phyloP scores from a whole-genome alignment of 2,888 invertebrate genomes.

The Coecobrya sp. region DNA sequence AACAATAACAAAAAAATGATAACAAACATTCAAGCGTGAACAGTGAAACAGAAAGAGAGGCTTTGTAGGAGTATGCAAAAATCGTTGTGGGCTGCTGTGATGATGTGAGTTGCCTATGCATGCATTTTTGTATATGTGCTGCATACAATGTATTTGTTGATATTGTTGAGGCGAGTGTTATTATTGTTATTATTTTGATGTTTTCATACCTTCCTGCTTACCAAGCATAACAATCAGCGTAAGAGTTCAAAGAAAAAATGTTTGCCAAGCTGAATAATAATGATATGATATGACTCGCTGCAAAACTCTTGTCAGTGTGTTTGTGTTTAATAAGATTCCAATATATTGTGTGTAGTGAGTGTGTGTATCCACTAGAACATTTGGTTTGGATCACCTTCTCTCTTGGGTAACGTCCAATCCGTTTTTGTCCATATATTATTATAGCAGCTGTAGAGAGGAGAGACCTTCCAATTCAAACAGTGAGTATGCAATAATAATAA shows the following conservation, averaged over 20 bases:
- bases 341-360: neutral
- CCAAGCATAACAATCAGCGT: slow-evolving; percentile 44
- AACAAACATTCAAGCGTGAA: slow-evolving; percentile 17
- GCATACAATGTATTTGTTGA: slow-evolving; percentile 1
- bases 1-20: slow-evolving; percentile 21
- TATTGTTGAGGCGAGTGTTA: neutral
- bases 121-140: neutral
- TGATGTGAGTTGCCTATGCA: slow-evolving; percentile 9
- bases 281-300: neutral
- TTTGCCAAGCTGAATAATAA: slow-evolving; percentile 24
- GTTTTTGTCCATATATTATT: slow-evolving; percentile 70
- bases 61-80: slow-evolving; percentile 38
- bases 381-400: slow-evolving; percentile 65
- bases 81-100: neutral
- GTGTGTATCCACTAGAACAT: slow-evolving; percentile 48
- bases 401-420: slow-evolving; percentile 83
- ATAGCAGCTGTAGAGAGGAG: neutral
- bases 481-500: slow-evolving; percentile 29
- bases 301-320: slow-evolving; percentile 39
- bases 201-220: slow-evolving; percentile 27
- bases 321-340: slow-evolving; percentile 39
- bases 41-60: slow-evolving; percentile 36
- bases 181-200: slow-evolving; percentile 26
- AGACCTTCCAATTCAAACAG: slow-evolving; percentile 24
- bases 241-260: neutral